Percentiles rank a stretch among this genome's conserved stretches.
Conservation (phyloP, 2,113 vertebrate species). For the Poecile atricapillus region DNA sequence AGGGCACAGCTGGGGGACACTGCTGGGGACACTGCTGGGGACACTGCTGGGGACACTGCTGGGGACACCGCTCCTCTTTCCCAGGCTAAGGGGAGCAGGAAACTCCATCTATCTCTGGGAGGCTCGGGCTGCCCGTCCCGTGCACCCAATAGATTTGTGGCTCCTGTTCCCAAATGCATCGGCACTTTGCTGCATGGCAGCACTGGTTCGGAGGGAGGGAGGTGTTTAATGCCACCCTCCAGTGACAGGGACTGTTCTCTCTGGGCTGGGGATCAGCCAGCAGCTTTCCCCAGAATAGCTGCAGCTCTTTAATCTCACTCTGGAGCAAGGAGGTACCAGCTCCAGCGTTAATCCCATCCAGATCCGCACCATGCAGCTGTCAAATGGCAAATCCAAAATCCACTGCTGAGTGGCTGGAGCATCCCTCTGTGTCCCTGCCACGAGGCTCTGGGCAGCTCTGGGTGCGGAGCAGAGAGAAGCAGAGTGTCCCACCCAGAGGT, state of each 20-base stretch:
- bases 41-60: not conserved
- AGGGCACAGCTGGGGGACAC: not conserved
- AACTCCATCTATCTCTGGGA: fast-evolving
- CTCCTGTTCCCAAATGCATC: not conserved
- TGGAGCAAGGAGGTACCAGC: not conserved
- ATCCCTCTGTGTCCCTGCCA: not conserved
- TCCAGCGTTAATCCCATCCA: not conserved
- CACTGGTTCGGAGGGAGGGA: fast-evolving
- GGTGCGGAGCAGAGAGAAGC: not conserved
- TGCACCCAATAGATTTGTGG: fast-evolving
- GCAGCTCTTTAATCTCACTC: not conserved
- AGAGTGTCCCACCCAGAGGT: not conserved
- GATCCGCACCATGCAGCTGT: fast-evolving
- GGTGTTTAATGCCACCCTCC: not conserved
- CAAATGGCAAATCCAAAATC: not conserved
- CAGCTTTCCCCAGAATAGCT: not conserved
- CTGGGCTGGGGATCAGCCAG: not conserved
- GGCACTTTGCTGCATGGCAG: not conserved
- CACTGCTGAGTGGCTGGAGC: not conserved
- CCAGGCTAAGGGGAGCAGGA: not conserved
- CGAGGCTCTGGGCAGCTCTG: not conserved
- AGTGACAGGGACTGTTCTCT: not conserved
- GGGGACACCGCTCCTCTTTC: no score
- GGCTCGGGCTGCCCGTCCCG: fast-evolving
- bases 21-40: not conserved